These are phyloP conservation scores for Graptemys geographica DNA, from an alignment of 2,797 vertebrate genomes.

Conservation along the genomic window DNA sequence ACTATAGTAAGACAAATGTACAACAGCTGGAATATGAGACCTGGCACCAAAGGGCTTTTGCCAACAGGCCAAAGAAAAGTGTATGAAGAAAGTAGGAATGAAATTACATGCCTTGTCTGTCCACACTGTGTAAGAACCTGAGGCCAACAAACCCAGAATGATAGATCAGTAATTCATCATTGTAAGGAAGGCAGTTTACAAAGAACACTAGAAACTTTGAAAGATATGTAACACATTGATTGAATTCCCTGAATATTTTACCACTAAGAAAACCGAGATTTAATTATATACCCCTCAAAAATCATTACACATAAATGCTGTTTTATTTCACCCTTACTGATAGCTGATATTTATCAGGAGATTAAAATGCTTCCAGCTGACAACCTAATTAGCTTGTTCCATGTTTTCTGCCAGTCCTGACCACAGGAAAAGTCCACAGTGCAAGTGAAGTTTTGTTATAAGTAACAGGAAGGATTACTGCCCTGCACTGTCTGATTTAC, in stretches of 20 bases:
- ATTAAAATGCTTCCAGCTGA: conserved; percentile 44
- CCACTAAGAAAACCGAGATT: conserved; percentile 32
- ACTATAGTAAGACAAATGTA: conserved; percentile 73
- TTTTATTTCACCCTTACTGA: background rate
- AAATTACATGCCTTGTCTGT: conserved; percentile 79
- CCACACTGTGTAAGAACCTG: background rate
- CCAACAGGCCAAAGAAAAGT: conserved; percentile 74
- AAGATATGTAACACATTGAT: conserved; percentile 69
- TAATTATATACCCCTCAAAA: conserved; percentile 21
- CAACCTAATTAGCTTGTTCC: conserved; percentile 25
- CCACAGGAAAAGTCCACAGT: conserved; percentile 27
- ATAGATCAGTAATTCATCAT: conserved; percentile 68
- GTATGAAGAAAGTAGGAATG: conserved; percentile 64
- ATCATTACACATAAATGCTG: conserved; percentile 29
- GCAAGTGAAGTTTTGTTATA: background rate
- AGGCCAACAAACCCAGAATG: conserved; percentile 43
- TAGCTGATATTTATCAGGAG: conserved; percentile 57
- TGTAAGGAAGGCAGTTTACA: conserved; percentile 67
- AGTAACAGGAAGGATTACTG: background rate
- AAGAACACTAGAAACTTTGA: conserved; percentile 67
- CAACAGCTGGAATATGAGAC: conserved; percentile 79
- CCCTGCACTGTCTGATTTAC: rapidly evolving
- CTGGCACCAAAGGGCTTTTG: conserved; percentile 78
- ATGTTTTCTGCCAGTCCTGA: conserved; percentile 46
- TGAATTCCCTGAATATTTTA: conserved; percentile 56